Evolutionary conservation across 2,888 invertebrate species (phyloP), one percentile per base, ranked within the genome.

Genomic region (Chloroclysta siterata): DNA sequence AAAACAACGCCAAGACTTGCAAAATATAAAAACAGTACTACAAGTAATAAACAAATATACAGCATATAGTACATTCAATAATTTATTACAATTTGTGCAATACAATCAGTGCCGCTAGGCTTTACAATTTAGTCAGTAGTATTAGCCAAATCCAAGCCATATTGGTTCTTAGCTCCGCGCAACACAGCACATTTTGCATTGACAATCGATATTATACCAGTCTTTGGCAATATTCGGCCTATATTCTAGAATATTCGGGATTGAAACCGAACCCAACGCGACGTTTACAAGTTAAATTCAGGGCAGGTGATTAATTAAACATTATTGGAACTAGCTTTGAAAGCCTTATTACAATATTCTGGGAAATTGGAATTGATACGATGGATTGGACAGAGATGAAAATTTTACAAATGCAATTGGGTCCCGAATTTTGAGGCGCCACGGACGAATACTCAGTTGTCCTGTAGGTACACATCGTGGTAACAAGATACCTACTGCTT

Each of bases 311-410:
- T 64, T 60, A 64, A 64, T 64, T 60, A 56, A 60, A 52, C 60
- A 63, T 59, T 64, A 64, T 64, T 60, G 55, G 55, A 60, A 53
- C 48, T 33, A 44, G 53, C 53, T 60, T 41, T 48, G 17, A 53
- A 48, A 60, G 48, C 29, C 29, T 28, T 41, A 46, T 53, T 47
- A 33, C 33, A 17, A 14, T 51, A 29, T 44, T 46, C 59, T 41
- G 48, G 41, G 28, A 50, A 50, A 56, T 50, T 50, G 51, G 8
- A 48, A 50, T 56, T 53, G 44, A 15, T 29, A 44, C 28, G 10
- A 36, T 13, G 17, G 46, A 29, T 42, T 44, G 29, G n/a, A 42
- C 29, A 29, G 15, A 8, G 29, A 13, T 7, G 11, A 47, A 22
- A 22, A 47, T 47, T 47, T 1, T 44, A 8, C n/a, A 8, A 15